A percentile compares a stretch with the other conserved stretches of the same genome.
These are phyloP conservation scores for Actenoides lindsayi DNA, from an alignment of 2,113 vertebrate genomes.

Conservation along the genomic window DNA sequence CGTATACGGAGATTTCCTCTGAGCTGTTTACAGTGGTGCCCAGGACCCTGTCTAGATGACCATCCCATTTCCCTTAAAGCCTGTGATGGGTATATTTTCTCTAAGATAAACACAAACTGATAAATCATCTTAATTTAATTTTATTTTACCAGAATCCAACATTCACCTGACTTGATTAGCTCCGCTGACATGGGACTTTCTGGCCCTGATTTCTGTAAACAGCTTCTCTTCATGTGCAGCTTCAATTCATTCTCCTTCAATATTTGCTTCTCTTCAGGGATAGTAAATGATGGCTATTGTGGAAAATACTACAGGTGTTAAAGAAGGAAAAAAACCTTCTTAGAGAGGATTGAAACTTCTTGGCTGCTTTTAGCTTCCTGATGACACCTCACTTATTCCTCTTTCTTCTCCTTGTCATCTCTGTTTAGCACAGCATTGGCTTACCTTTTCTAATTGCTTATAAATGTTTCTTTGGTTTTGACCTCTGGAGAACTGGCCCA, in stretches of 20 bases:
- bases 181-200: background rate
- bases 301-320: background rate
- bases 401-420: background rate
- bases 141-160: background rate
- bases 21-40: background rate
- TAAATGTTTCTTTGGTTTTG: background rate
- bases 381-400: background rate
- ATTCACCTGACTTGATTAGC: background rate
- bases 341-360: background rate
- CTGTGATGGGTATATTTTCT: background rate
- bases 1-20: background rate
- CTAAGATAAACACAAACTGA: background rate
- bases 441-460: background rate
- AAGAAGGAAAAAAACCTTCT: background rate
- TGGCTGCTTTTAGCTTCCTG: background rate
- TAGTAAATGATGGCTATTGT: background rate
- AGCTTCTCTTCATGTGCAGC: background rate
- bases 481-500: background rate
- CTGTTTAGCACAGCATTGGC: background rate
- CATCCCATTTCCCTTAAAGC: background rate
- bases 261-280: background rate
- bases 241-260: background rate
- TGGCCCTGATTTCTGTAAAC: background rate
- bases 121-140: background rate
- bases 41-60: background rate